These are phyloP conservation scores for Harpalus rubripes DNA, from an alignment of 2,888 invertebrate species.

Conservation along the genomic window DNA sequence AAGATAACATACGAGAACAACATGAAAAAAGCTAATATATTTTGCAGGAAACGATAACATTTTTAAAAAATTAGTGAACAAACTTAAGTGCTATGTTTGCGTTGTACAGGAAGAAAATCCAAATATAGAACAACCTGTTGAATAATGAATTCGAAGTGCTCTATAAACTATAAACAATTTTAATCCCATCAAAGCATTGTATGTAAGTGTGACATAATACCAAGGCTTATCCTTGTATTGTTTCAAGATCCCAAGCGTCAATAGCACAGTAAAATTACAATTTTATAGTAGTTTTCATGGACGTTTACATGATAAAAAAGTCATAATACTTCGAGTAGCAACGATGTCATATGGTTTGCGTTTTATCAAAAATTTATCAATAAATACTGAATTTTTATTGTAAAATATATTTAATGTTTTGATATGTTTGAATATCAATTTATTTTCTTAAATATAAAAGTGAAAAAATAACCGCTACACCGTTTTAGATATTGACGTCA, in stretches of 20 bases:
- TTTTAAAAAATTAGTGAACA: neutral
- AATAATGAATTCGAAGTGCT: neutral
- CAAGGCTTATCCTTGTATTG: conserved; percentile 21
- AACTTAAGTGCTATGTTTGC: neutral
- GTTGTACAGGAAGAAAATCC: neutral
- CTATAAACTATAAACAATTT: conserved; percentile 16
- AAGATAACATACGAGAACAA: neutral
- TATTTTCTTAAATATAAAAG: too few relatives aligned
- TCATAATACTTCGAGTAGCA: neutral
- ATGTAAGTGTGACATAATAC: conserved; percentile 1
- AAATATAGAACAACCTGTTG: neutral
- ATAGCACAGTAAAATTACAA: neutral
- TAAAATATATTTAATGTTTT: too few relatives aligned
- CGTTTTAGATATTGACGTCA: too few relatives aligned
- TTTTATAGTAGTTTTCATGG: conserved; percentile 13
- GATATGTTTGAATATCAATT: too few relatives aligned
- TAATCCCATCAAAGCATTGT: conserved; percentile 15
- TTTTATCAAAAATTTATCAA: too few relatives aligned
- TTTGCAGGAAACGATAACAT: neutral
- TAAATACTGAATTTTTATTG: too few relatives aligned
- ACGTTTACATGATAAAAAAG: neutral
- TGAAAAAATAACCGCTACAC: too few relatives aligned
- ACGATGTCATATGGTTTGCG: too few relatives aligned
- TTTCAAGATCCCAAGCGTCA: conserved; percentile 7
- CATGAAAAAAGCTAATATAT: neutral